Base-by-base conservation (phyloP, 2,113 vertebrate species). In the Phyllostomus discolor region DNA sequence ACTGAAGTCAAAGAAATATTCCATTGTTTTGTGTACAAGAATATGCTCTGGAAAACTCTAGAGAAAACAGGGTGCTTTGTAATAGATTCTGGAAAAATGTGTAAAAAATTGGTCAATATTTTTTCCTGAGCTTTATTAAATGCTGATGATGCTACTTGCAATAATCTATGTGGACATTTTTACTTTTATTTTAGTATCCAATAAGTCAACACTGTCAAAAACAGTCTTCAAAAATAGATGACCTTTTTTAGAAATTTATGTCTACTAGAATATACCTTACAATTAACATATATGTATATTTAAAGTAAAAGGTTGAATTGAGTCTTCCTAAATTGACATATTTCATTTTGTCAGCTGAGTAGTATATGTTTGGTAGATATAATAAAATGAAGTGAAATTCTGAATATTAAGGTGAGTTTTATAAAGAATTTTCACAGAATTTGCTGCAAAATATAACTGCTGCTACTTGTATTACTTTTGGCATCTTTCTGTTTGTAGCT, bases 71-170 rank as follows among this genome's bases (percentile, higher is more conserved):
- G 3, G 2, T 84, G 20, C 52, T 84, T 96, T 93, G 19, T 79
- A 83, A 59, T 75, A 62, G 7, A 94, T 46, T 91, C 43, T 93
- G 43, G 11, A 35, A 92, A 92, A 94, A 75, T 57, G 14, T 38
- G 43, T 33, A 57, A 93, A 57, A 87, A 70, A 14, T 33, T 79
- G 50, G 50, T 26, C 28, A 80, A 4, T 93, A 79, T 87, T 79
- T 96, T 83, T 67, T 83, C 33, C 14, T 83, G 41, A 80, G 10
- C 26, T 80, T 92, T 94, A 59, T 87, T 94, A 96, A 92, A 88
- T 90, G 20, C 35, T 81, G 7, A 26, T 54, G 38, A 70, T 88
- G 9, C 41, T 80, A 62, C 26, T 78, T 95, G 10, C 6, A 88
- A 26, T 84, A 57, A 69, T 88, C 54, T 72, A 48, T 79, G 26